Evolutionary conservation across 2,888 invertebrate genomes (phyloP).

Genomic region (Ophion ventricosus): DNA sequence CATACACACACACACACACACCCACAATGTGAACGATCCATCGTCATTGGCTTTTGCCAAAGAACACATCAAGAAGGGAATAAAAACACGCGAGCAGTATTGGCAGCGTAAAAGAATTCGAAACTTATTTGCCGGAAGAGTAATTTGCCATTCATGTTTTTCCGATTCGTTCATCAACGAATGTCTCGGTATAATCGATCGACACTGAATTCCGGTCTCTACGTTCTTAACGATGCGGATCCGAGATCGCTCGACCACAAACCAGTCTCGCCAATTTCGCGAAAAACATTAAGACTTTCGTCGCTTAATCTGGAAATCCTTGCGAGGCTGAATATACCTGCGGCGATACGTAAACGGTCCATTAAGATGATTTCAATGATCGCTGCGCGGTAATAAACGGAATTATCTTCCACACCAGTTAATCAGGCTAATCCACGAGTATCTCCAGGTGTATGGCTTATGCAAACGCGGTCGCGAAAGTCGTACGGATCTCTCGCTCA

Average conservation of each 20-base stretch:
- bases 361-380: conserved; percentile 38
- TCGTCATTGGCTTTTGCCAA: conserved; percentile 29
- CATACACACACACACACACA: conserved; percentile 1
- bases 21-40: conserved; percentile 12
- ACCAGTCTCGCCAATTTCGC: background rate
- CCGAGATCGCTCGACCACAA: background rate
- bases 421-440: conserved; percentile 48
- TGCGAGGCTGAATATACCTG: background rate
- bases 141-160: conserved; percentile 41
- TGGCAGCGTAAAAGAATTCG: background rate
- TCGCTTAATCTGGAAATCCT: background rate
- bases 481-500: conserved; percentile 4
- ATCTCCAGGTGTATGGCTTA: conserved; percentile 28
- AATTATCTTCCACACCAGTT: conserved; percentile 21
- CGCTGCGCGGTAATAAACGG: conserved; percentile 2
- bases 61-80: background rate
- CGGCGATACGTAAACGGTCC: background rate
- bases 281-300: background rate
- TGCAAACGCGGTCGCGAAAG: conserved; percentile 42
- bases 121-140: conserved; percentile 26
- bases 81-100: conserved; percentile 7
- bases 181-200: background rate
- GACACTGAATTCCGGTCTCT: conserved; percentile 3
- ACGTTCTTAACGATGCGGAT: background rate
- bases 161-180: conserved; percentile 30